Evolutionary conservation across 2,888 invertebrate species (phyloP).

Genomic region (Harmothoe impar): DNA sequence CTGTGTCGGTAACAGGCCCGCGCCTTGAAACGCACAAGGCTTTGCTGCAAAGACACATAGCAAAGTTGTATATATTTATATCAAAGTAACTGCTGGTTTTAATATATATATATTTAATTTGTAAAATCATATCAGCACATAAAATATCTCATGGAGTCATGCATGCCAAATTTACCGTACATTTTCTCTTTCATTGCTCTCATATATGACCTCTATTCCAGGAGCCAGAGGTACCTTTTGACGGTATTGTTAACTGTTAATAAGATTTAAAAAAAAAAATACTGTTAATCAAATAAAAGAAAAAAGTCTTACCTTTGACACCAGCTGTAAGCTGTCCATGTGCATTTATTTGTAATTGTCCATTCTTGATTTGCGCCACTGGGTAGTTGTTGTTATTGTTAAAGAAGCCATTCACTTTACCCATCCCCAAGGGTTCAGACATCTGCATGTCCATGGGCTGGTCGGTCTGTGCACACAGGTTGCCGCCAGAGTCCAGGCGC

Average conservation of each 20-base stretch:
- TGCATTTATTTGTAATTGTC: slow-evolving; percentile 24
- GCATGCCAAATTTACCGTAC: too few relatives aligned
- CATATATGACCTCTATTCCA: too few relatives aligned
- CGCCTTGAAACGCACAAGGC: background rate
- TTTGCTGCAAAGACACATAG: background rate
- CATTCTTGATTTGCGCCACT: background rate
- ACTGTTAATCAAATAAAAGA: background rate
- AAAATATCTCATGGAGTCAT: too few relatives aligned
- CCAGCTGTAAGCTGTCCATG: background rate
- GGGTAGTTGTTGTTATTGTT: slow-evolving; percentile 39
- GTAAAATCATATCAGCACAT: too few relatives aligned
- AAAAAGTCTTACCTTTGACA: slow-evolving; percentile 8
- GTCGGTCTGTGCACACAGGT: background rate
- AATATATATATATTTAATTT: too few relatives aligned
- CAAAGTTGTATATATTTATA: too few relatives aligned
- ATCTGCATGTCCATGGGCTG: slow-evolving; percentile 4
- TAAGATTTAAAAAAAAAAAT: too few relatives aligned
- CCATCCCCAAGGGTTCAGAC: background rate
- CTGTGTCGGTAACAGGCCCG: background rate
- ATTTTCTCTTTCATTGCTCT: too few relatives aligned
- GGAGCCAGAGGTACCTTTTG: too few relatives aligned
- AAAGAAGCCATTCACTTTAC: background rate
- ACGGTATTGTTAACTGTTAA: too few relatives aligned
- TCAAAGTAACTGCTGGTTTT: too few relatives aligned
- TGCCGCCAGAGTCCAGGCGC: slow-evolving; percentile 11